phyloP scores from a whole-genome alignment of 2,113 vertebrate genomes.

The Theropithecus gelada region DNA sequence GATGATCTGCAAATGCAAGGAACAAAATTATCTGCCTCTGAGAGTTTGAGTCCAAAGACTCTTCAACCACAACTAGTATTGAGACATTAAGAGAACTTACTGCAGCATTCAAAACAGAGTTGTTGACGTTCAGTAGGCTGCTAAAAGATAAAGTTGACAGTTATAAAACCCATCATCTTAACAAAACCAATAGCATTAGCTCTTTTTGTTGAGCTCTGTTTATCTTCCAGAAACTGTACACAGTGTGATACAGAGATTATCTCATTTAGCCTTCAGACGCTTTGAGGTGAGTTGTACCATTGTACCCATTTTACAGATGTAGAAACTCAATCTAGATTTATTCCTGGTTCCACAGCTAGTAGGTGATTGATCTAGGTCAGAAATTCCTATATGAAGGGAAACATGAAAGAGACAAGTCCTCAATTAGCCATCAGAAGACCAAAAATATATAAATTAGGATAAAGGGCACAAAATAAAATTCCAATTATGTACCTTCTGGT shows the following conservation, averaged over 20 bases:
- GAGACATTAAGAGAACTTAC: not conserved
- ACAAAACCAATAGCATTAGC: not conserved
- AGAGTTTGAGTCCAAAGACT: not conserved
- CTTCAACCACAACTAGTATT: not conserved
- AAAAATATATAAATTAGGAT: slow-evolving; percentile 1
- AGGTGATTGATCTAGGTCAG: not conserved
- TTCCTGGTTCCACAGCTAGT: not conserved
- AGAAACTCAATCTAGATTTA: not conserved
- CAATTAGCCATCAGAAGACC: not conserved
- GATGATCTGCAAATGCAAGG: not conserved
- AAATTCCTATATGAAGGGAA: not conserved
- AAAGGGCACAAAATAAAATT: not conserved
- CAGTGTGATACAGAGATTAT: not conserved
- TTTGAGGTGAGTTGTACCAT: not conserved
- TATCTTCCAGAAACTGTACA: not conserved
- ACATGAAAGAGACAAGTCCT: not conserved
- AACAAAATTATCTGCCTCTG: not conserved
- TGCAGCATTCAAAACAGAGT: not conserved
- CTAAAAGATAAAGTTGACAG: not conserved
- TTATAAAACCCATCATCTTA: not conserved
- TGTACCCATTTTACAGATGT: not conserved
- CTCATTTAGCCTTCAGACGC: not conserved
- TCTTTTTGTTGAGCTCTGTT: not conserved
- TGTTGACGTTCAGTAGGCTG: not conserved
- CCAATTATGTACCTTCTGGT: not conserved